Conservation (phyloP, 2,888 invertebrate species). For the Rhabditoides inermis region DNA sequence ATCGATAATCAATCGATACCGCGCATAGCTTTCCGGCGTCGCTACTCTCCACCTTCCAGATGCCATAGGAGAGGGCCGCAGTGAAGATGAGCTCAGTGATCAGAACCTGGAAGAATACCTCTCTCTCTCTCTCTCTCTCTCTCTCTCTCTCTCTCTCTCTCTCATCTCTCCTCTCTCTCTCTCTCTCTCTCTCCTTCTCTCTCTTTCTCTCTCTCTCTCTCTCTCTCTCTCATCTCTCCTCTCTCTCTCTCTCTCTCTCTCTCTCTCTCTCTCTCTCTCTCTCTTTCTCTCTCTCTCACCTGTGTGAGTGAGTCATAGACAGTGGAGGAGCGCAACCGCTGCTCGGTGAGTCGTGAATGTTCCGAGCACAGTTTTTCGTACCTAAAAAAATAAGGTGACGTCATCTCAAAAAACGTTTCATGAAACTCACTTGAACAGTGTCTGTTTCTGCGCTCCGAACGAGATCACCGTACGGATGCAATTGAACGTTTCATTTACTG, state of each 20-base stretch:
- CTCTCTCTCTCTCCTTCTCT: slow-evolving; percentile 15
- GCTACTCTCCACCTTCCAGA: slow-evolving; percentile 43
- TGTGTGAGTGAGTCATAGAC: slow-evolving; percentile 49
- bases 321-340: slow-evolving; percentile 44
- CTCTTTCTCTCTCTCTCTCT: no score
- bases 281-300: no score
- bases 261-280: no score
- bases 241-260: no score
- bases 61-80: slow-evolving; percentile 46
- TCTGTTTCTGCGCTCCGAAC: slow-evolving; percentile 48
- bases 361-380: slow-evolving; percentile 39
- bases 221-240: no score
- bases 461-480: slow-evolving; percentile 48
- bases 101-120: slow-evolving; percentile 26
- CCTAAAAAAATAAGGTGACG: slow-evolving; percentile 17
- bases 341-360: slow-evolving; percentile 38
- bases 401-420: slow-evolving; percentile 1
- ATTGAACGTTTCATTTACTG: slow-evolving; percentile 47
- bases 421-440: slow-evolving; percentile 39
- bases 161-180: no score
- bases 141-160: no score
- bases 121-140: no score
- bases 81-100: slow-evolving; percentile 50
- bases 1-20: no score
- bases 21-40: slow-evolving; percentile 46